Evolutionary conservation across 2,888 invertebrate genomes (phyloP).

Genomic region (Eupelmus urozonus): DNA sequence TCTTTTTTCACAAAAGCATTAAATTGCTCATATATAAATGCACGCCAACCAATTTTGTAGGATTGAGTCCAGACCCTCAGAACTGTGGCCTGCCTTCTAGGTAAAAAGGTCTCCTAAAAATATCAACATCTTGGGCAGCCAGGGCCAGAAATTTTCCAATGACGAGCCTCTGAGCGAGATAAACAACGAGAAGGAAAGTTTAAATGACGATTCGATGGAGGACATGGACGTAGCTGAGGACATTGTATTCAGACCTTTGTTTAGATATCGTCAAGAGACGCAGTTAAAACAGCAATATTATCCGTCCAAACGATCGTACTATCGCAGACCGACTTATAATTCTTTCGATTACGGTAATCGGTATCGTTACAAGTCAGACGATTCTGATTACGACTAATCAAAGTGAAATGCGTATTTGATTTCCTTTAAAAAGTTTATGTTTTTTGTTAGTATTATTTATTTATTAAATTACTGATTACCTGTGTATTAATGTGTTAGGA

Average conservation of each 20-base stretch:
- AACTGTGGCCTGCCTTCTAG: constrained; percentile 52
- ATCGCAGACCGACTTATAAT: constrained; percentile 4
- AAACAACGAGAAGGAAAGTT: not conserved
- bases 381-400: constrained; percentile 31
- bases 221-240: constrained; percentile 73
- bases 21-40: not conserved
- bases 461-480: constrained; percentile 1
- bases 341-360: constrained; percentile 49
- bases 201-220: constrained; percentile 44
- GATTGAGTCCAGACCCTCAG: constrained; percentile 46
- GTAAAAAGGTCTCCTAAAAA: not conserved
- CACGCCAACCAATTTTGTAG: constrained; percentile 35
- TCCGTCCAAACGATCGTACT: constrained; percentile 59
- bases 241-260: constrained; percentile 73
- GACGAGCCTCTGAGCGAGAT: not conserved
- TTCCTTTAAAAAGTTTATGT: not conserved
- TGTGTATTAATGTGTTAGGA: too few relatives aligned
- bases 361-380: constrained; percentile 22
- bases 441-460: not conserved
- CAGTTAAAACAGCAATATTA: constrained; percentile 56
- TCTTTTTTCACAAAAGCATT: not conserved
- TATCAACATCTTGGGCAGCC: not conserved
- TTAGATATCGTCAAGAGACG: constrained; percentile 70
- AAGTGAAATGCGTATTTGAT: not conserved
- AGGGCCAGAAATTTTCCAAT: not conserved